Evolutionary conservation across 2,113 vertebrate genomes (phyloP).

Genomic region (Greenwoodochromis staneri): DNA sequence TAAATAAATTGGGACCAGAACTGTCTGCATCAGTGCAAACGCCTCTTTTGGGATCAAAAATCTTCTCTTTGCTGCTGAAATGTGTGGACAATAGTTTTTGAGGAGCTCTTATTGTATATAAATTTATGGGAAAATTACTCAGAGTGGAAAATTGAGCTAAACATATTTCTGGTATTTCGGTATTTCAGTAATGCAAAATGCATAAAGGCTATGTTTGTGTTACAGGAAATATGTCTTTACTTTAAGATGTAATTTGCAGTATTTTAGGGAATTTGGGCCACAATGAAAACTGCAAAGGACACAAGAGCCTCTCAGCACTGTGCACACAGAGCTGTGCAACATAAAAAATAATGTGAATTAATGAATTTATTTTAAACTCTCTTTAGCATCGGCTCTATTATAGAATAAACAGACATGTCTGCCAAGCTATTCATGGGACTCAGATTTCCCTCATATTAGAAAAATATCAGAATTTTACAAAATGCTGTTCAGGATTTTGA

Average conservation of each 20-base stretch:
- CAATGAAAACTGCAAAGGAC: neutral
- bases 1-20: neutral
- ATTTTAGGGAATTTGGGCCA: neutral
- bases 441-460: neutral
- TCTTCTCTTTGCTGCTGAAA: neutral
- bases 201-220: neutral
- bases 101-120: neutral
- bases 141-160: neutral
- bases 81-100: neutral
- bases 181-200: neutral
- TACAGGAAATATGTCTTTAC: neutral
- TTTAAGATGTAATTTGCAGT: neutral
- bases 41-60: neutral
- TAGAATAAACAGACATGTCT: neutral
- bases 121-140: neutral
- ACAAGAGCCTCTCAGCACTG: neutral
- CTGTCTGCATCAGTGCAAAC: neutral
- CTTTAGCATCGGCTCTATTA: neutral
- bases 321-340: neutral
- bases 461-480: neutral
- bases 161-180: neutral
- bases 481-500: neutral
- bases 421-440: neutral
- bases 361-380: neutral
- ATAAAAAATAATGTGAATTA: neutral